Percentiles rank a stretch among this genome's conserved stretches.
phyloP scores from a whole-genome alignment of 2,888 invertebrate genomes.

The Pseudococcus viburni region DNA sequence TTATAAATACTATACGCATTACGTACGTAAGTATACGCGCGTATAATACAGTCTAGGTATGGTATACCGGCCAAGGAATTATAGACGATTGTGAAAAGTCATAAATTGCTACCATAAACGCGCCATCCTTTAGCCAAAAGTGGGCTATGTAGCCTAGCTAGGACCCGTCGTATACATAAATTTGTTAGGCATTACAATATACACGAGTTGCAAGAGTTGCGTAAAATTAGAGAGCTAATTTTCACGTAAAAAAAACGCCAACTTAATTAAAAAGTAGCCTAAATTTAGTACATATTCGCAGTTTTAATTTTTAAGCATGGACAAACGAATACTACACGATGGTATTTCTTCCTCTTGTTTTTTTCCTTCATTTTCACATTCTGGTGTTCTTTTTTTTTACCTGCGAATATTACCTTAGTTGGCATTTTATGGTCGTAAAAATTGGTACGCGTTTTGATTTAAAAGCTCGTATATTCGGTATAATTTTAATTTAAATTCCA shows the following conservation, averaged over 20 bases:
- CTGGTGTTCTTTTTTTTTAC: neutral
- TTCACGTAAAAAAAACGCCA: neutral
- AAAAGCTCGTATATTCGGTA: slow-evolving; percentile 44
- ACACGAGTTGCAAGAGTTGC: neutral
- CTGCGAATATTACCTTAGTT: neutral
- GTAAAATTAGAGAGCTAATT: slow-evolving; percentile 32
- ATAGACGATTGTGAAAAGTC: slow-evolving; percentile 36
- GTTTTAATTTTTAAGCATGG: neutral
- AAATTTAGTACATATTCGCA: slow-evolving; percentile 33
- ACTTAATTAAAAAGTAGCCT: slow-evolving; percentile 27
- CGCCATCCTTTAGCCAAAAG: neutral
- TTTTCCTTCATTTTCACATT: neutral
- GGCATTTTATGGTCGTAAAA: slow-evolving; percentile 28
- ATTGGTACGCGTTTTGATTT: slow-evolving; percentile 35
- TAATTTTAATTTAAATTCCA: slow-evolving; percentile 41
- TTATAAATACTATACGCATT: neutral
- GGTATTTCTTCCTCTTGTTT: neutral
- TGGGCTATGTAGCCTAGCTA: neutral
- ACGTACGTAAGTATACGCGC: neutral
- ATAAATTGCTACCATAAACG: slow-evolving; percentile 19
- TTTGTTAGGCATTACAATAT: neutral
- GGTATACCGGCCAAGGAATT: neutral
- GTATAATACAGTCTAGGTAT: neutral
- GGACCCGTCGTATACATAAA: neutral
- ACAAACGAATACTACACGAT: neutral